A percentile compares a stretch with the other conserved stretches of the same genome.
Conservation (phyloP, 2,113 vertebrate species). For the Crotalus helleri region DNA sequence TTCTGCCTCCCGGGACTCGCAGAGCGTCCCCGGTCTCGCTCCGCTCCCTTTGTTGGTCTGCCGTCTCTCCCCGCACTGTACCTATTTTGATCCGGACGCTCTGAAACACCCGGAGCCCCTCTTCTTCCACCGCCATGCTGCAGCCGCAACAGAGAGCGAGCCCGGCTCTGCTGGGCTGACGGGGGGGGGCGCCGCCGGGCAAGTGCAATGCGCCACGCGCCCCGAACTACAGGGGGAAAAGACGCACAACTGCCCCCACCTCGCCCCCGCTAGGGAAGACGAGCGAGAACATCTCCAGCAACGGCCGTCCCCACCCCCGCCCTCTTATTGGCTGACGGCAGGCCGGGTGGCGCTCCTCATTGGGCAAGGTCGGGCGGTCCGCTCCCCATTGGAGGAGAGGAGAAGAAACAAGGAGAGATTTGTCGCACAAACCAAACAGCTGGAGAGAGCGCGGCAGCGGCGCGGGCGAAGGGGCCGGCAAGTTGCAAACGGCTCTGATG, state of each 20-base stretch:
- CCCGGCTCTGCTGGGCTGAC: neutral
- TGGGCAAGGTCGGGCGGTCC: slow-evolving; percentile 10
- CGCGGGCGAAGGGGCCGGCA: too few relatives aligned
- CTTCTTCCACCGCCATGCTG: slow-evolving; percentile 94
- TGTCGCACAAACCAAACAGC: slow-evolving; percentile 32
- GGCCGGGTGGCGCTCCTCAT: neutral
- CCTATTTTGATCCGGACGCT: slow-evolving; percentile 67
- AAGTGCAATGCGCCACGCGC: neutral
- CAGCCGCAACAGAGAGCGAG: neutral
- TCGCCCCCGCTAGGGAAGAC: neutral
- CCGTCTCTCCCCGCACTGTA: neutral
- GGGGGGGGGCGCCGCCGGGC: neutral
- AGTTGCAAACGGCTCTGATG: neutral
- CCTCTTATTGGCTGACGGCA: slow-evolving; percentile 29
- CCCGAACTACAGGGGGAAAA: neutral
- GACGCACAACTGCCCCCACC: neutral
- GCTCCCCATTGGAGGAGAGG: neutral
- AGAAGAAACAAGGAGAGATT: neutral
- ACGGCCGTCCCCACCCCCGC: neutral
- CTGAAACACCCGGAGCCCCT: slow-evolving; percentile 93
- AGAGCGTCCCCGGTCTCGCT: neutral
- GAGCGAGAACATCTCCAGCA: neutral
- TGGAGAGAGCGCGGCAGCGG: neutral
- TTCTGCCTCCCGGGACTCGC: neutral
- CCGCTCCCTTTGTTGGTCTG: neutral